Conservation (phyloP, 1,140 invertebrate genomes). For the Sminthurinus signatus region DNA sequence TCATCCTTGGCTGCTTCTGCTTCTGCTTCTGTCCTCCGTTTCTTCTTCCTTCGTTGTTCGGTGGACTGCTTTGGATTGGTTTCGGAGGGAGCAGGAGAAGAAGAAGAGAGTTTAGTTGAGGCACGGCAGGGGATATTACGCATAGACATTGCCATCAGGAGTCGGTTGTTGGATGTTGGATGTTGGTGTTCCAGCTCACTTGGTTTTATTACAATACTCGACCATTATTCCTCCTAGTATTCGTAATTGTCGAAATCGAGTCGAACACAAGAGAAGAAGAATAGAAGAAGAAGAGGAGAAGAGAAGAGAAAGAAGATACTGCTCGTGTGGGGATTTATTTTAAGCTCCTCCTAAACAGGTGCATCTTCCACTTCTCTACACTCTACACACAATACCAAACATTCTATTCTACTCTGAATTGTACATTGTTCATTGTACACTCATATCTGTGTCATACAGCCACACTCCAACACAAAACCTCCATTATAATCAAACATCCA, state of each 20-base stretch:
- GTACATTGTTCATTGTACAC: not conserved
- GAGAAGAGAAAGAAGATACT: constrained; percentile 36
- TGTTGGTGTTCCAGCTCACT: constrained; percentile 29
- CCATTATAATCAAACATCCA: no score
- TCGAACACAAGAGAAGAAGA: no score
- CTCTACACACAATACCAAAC: not conserved
- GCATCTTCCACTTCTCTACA: constrained; percentile 9
- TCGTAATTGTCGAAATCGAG: constrained; percentile 39
- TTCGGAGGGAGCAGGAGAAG: no score
- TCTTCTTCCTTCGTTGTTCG: no score
- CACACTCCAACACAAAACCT: no score
- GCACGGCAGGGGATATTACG: constrained; percentile 14
- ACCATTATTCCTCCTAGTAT: constrained; percentile 31
- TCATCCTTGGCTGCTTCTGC: no score
- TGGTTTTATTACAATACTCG: constrained; percentile 36
- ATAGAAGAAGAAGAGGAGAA: no score
- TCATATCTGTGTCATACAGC: no score
- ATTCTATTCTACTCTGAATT: not conserved
- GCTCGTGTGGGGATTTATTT: constrained; percentile 32
- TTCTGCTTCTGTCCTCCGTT: no score
- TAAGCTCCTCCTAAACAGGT: constrained; percentile 34
- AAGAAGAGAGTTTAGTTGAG: not conserved
- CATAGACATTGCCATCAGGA: no score
- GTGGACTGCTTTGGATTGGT: no score
- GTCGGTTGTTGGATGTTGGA: no score